Percentiles rank a stretch among this genome's conserved stretches.
phyloP scores from a whole-genome alignment of 1,140 invertebrate genomes.

The Aethina tumida region DNA sequence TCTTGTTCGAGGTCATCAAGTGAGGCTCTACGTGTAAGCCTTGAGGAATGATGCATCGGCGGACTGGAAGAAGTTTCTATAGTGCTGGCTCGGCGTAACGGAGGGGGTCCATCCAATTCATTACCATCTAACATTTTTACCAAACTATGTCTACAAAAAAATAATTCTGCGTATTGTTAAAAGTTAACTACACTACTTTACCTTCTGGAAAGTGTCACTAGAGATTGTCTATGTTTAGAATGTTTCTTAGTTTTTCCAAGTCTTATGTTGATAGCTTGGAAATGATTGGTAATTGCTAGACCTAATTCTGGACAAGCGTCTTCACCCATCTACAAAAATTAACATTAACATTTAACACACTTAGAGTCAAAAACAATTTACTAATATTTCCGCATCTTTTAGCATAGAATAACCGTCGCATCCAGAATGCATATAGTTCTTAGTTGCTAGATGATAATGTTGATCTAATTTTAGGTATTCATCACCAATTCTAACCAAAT shows the following conservation, averaged over 20 bases:
- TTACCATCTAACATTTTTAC: conserved; percentile 62
- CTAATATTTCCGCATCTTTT: conserved; percentile 50
- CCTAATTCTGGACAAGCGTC: conserved; percentile 75
- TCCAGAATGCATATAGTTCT: conserved; percentile 66
- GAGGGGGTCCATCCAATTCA: conserved; percentile 57
- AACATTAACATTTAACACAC: neutral
- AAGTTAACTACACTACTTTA: too few species aligned
- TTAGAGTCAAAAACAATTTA: conserved; percentile 12
- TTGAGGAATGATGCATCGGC: conserved; percentile 28
- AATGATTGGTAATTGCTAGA: conserved; percentile 78
- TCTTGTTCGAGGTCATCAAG: conserved; percentile 67
- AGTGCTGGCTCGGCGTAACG: conserved; percentile 42
- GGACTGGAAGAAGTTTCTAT: conserved; percentile 21
- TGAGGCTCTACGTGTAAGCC: conserved; percentile 56
- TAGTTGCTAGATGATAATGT: conserved; percentile 68
- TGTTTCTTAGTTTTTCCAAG: conserved; percentile 56
- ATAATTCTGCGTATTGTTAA: too few species aligned
- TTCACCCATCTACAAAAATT: conserved; percentile 54
- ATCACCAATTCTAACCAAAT: conserved; percentile 71
- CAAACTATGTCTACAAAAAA: conserved; percentile 52
- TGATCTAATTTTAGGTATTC: conserved; percentile 66
- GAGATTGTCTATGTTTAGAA: conserved; percentile 71
- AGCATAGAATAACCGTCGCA: conserved; percentile 81
- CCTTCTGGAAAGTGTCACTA: conserved; percentile 68
- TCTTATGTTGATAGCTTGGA: conserved; percentile 71